A percentile compares a stretch with the other conserved stretches of the same genome.
Evolutionary conservation across 2,888 invertebrate genomes (phyloP).

Genomic region (Calliopum simillimum): DNA sequence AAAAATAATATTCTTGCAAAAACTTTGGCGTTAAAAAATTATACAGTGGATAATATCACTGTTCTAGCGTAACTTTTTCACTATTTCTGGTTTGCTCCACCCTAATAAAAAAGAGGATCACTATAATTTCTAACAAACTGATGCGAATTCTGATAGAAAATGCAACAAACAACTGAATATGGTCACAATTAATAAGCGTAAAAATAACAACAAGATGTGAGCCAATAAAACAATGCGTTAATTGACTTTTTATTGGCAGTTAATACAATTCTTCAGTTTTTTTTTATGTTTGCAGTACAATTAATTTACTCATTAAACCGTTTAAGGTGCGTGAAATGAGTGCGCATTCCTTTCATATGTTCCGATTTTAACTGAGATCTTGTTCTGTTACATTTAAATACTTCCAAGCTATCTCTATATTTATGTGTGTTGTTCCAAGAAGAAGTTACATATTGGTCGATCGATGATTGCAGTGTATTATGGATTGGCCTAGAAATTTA

Average conservation of each 20-base stretch:
- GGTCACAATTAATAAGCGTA: background rate
- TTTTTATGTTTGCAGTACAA: slow-evolving; percentile 3
- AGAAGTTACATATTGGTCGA: background rate
- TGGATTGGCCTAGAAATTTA: slow-evolving; percentile 20
- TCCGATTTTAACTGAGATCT: background rate
- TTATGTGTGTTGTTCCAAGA: background rate
- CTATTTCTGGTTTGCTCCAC: too few species aligned
- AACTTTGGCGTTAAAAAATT: too few species aligned
- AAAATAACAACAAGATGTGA: background rate
- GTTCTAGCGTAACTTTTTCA: too few species aligned
- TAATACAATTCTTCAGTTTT: slow-evolving; percentile 18
- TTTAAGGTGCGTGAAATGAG: slow-evolving; percentile 27
- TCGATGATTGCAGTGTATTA: background rate
- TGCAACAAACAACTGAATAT: too few species aligned
- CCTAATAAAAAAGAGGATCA: too few species aligned
- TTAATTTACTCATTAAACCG: slow-evolving; percentile 34
- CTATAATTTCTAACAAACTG: too few species aligned
- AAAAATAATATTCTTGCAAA: too few species aligned
- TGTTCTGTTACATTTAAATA: slow-evolving; percentile 22
- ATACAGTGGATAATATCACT: too few species aligned
- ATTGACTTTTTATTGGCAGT: slow-evolving; percentile 29
- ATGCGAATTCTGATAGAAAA: too few species aligned
- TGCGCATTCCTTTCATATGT: slow-evolving; percentile 12
- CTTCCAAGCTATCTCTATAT: background rate
- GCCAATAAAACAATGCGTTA: slow-evolving; percentile 16